Base-by-base conservation (phyloP, 2,797 vertebrate species). In the Lophotriccus pileatus region DNA sequence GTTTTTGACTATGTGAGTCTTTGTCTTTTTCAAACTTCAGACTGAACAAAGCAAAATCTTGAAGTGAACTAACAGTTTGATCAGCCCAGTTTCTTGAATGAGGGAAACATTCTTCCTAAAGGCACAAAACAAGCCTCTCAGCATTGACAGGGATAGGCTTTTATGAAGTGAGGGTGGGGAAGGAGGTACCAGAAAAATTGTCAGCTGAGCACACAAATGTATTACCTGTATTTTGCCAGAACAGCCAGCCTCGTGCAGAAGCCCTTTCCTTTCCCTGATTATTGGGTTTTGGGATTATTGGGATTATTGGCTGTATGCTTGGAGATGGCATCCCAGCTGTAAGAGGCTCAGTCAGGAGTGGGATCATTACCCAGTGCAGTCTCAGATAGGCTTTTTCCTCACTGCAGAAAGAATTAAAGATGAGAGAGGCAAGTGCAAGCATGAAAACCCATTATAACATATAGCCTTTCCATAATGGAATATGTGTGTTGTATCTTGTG, bases 251-350 rank as follows among this genome's bases (percentile, higher is more conserved):
- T 8, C 18, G 30, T 49, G 13, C 49, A 72, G 59, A 49, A 76
- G 5, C 3, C 36, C 8, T 36, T 63, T 89, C 32, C 25, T 66
- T 49, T 59, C 43, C 23, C 41, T 49, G 15, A 23, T 28, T 0
- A 0, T 44, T 24, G n/a, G 32, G 15, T 49, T n/a, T 46, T 0
- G 0, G 14, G 12, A 28, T n/a, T n/a, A n/a, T n/a, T n/a, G n/a
- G n/a, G n/a, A n/a, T n/a, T n/a, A n/a, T n/a, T n/a, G 0, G 21
- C 37, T 83, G 13, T 63, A 32, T 0, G 0, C 6, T 56, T 81
- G 25, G 30, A 66, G 46, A 17, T 28, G 34, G 20, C 15, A n/a
- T 37, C 89, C 47, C 47, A 28, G 15, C 14, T 77, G 70, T 53
- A 46, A 87, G 11, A 43, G 13, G 8, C 60, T 59, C 24, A 7